A percentile compares a stretch with the other conserved stretches of the same genome.
These are phyloP conservation scores for Macropis europaea DNA, from an alignment of 2,888 invertebrate genomes.

Conservation along the genomic window DNA sequence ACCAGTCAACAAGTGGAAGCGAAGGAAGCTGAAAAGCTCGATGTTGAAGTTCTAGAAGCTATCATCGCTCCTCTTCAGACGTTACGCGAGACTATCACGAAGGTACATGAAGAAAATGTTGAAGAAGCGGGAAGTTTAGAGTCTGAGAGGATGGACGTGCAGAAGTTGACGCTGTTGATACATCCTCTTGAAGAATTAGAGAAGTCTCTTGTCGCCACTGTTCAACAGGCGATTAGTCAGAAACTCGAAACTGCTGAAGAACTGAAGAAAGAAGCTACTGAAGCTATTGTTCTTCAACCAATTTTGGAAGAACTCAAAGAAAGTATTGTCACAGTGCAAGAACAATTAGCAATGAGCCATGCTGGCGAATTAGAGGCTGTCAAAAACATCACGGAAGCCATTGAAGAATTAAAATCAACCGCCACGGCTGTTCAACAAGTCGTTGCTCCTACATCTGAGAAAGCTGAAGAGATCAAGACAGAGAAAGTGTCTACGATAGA, in stretches of 20 bases:
- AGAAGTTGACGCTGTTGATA: conserved; percentile 33
- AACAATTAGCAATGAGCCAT: conserved; percentile 51
- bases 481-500: conserved; percentile 70
- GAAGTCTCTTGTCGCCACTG: conserved; percentile 17
- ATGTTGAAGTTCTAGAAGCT: conserved; percentile 36
- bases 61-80: conserved; percentile 46
- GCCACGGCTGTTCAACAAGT: conserved; percentile 50
- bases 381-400: conserved; percentile 63
- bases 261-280: background rate
- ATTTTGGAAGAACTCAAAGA: conserved; percentile 67
- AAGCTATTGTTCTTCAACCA: conserved; percentile 19
- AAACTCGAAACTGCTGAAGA: conserved; percentile 35
- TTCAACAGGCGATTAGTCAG: conserved; percentile 26
- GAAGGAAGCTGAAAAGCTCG: conserved; percentile 12
- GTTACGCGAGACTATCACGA: conserved; percentile 41
- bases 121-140: conserved; percentile 21
- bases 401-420: conserved; percentile 61
- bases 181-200: conserved; percentile 51
- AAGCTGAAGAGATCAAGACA: conserved; percentile 18
- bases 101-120: conserved; percentile 44
- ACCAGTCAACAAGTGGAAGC: background rate
- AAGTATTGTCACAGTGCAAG: conserved; percentile 62
- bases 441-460: conserved; percentile 17
- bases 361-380: conserved; percentile 39
- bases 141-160: background rate